Evolutionary conservation across 2,113 vertebrate genomes (phyloP).

Genomic region (Colaptes auratus): DNA sequence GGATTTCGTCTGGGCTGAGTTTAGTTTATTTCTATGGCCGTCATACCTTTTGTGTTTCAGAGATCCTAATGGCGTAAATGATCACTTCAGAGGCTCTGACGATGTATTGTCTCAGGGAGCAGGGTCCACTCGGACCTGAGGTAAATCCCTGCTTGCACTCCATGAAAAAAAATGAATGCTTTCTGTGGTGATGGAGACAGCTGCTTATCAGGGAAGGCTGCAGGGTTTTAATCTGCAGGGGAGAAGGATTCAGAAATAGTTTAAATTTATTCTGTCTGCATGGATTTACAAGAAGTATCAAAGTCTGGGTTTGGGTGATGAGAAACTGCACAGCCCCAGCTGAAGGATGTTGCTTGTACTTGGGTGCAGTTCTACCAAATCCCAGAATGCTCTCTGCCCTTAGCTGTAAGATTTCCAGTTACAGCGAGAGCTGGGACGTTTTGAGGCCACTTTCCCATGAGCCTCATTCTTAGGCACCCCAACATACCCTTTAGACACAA

Average conservation of each 20-base stretch:
- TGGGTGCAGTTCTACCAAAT: rapidly evolving
- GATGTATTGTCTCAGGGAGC: rapidly evolving
- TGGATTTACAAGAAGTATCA: rapidly evolving
- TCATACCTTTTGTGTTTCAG: neutral
- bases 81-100: neutral
- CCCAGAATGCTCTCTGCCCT: neutral
- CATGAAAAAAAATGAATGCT: rapidly evolving
- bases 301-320: neutral
- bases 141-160: rapidly evolving
- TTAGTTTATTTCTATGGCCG: neutral
- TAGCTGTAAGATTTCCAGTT: rapidly evolving
- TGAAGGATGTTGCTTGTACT: rapidly evolving
- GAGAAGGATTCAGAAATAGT: neutral
- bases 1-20: neutral
- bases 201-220: neutral
- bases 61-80: neutral
- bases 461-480: rapidly evolving
- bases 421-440: rapidly evolving
- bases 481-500: rapidly evolving
- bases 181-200: rapidly evolving
- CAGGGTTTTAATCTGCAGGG: neutral
- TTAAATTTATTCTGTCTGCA: rapidly evolving
- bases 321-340: rapidly evolving
- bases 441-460: rapidly evolving
- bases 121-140: neutral